phyloP scores from a whole-genome alignment of 2,888 invertebrate genomes.

The Sphinx pinastri region DNA sequence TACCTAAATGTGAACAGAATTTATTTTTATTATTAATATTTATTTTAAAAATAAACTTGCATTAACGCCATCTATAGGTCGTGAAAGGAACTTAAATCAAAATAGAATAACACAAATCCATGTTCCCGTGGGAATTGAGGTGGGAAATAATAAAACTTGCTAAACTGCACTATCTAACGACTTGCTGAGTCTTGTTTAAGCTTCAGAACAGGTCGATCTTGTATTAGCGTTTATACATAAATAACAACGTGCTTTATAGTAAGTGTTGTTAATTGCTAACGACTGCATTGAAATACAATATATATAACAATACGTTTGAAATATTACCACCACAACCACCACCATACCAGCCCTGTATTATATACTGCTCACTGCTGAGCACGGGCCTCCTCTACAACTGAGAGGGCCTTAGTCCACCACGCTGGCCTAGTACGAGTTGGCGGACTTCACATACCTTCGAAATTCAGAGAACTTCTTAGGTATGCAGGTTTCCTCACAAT shows the following conservation, averaged over 20 bases:
- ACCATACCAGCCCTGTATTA: no score
- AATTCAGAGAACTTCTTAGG: no score
- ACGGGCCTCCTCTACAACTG: no score
- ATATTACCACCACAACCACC: no score
- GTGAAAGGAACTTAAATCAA: background rate
- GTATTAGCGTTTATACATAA: background rate
- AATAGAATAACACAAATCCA: background rate
- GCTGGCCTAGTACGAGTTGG: no score
- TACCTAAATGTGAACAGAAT: background rate
- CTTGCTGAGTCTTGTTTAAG: background rate
- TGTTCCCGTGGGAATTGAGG: slow-evolving; percentile 3
- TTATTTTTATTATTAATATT: no score
- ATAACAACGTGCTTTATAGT: background rate
- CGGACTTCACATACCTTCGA: no score
- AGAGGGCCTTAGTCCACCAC: no score
- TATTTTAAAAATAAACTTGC: background rate
- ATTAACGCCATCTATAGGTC: background rate
- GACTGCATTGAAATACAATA: no score
- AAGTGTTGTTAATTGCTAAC: background rate
- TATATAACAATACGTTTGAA: no score
- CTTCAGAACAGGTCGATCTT: background rate
- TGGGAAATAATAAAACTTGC: background rate
- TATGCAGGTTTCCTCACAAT: no score
- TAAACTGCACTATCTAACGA: background rate
- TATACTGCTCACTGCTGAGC: no score